These are phyloP conservation scores for Anoplius nigerrimus DNA, from an alignment of 2,888 invertebrate species.

Conservation along the genomic window DNA sequence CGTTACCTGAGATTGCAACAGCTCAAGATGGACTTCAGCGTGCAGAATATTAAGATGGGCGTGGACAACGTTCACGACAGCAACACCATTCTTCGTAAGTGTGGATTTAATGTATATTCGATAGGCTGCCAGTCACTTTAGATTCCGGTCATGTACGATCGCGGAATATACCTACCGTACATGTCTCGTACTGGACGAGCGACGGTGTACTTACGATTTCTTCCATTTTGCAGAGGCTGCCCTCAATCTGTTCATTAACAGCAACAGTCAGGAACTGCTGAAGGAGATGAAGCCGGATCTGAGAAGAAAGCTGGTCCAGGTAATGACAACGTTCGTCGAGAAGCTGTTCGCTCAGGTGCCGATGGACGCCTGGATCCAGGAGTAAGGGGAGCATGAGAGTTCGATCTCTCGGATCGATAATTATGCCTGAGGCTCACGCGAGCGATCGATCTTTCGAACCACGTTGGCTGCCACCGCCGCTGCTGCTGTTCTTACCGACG, in stretches of 20 bases:
- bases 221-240: conserved; percentile 83
- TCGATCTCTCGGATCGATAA: too few species aligned
- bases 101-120: not conserved
- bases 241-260: conserved; percentile 89
- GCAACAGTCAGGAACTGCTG: conserved; percentile 88
- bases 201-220: not conserved
- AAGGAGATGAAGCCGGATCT: conserved; percentile 93
- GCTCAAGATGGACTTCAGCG: conserved; percentile 90
- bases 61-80: conserved; percentile 89
- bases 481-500: too few species aligned
- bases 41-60: conserved; percentile 89
- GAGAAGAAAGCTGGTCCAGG: conserved; percentile 84
- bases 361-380: conserved; percentile 84
- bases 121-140: too few species aligned
- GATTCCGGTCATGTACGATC: conserved; percentile 12
- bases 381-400: conserved; percentile 50
- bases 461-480: too few species aligned
- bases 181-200: too few species aligned
- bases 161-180: not conserved
- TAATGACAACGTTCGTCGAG: conserved; percentile 86
- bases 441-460: too few species aligned
- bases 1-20: conserved; percentile 84
- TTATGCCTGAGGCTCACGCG: too few species aligned
- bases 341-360: conserved; percentile 86
- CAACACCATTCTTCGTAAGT: conserved; percentile 85